Evolutionary conservation across 2,888 invertebrate genomes (phyloP).

Genomic region (Byasa hedistus): DNA sequence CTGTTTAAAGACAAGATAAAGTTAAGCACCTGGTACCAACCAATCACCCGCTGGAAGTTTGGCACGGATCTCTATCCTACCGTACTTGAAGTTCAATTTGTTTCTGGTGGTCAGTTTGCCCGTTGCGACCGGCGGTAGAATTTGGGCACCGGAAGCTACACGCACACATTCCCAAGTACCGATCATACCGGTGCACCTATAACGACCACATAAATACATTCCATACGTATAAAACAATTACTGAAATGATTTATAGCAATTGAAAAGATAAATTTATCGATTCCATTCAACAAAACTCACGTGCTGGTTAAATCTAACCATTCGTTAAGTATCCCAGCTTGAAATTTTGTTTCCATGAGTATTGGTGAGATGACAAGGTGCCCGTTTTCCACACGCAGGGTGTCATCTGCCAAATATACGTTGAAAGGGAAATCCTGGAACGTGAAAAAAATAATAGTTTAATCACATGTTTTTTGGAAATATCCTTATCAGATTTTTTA

Average conservation of each 20-base stretch:
- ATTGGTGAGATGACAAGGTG: conserved; percentile 80
- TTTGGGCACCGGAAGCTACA: conserved; percentile 71
- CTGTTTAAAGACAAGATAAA: too few relatives aligned
- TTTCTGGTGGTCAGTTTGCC: conserved; percentile 83
- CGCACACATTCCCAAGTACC: conserved; percentile 70
- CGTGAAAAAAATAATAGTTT: conserved; percentile 48
- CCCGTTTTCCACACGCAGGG: conserved; percentile 76
- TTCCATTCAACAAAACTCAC: conserved; percentile 39
- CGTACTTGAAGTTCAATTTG: conserved; percentile 84
- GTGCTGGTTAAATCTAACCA: conserved; percentile 60
- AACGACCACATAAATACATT: not conserved
- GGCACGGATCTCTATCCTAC: conserved; percentile 84
- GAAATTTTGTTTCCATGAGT: conserved; percentile 75
- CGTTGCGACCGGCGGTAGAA: conserved; percentile 86
- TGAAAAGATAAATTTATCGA: too few relatives aligned
- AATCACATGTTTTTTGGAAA: too few relatives aligned
- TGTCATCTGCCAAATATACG: conserved; percentile 78
- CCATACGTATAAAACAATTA: too few relatives aligned
- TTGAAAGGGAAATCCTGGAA: conserved; percentile 84
- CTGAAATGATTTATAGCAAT: too few relatives aligned
- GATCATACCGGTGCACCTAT: conserved; percentile 74
- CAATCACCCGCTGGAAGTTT: conserved; percentile 87
- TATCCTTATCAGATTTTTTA: too few relatives aligned
- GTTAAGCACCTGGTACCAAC: conserved; percentile 83
- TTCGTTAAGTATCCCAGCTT: conserved; percentile 69